Evolutionary conservation across 2,797 vertebrate genomes (phyloP).

Genomic region (Fistularia commersonii): DNA sequence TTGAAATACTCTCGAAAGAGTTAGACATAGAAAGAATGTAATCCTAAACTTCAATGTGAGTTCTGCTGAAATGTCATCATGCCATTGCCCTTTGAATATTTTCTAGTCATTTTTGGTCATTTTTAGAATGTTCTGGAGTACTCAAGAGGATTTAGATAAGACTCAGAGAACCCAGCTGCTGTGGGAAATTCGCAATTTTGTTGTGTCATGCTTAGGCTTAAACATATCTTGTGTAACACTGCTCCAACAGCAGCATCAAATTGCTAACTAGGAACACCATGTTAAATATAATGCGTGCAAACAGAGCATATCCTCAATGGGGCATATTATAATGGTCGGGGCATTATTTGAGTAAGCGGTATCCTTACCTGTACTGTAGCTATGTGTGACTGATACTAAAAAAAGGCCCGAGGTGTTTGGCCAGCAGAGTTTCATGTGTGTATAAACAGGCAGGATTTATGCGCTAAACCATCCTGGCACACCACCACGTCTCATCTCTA

Average conservation of each 20-base stretch:
- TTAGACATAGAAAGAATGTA: conserved; percentile 16
- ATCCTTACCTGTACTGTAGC: conserved; percentile 22
- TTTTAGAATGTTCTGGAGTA: conserved; percentile 23
- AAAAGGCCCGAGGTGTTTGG: conserved; percentile 3
- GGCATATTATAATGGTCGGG: conserved; percentile 43
- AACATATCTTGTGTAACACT: conserved; percentile 26
- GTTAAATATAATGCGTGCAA: conserved; percentile 38
- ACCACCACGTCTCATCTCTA: conserved; percentile 13
- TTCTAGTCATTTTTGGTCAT: conserved; percentile 18
- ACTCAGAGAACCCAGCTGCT: conserved; percentile 38
- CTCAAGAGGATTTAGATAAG: conserved; percentile 40
- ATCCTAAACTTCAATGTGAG: conserved; percentile 24
- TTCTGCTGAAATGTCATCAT: conserved; percentile 7
- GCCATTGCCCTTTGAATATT: conserved; percentile 20
- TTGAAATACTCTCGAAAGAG: conserved; percentile 49
- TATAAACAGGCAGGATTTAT: conserved; percentile 25
- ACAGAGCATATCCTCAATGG: conserved; percentile 32
- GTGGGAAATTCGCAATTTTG: conserved; percentile 38
- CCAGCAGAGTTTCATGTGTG: conserved; percentile 11
- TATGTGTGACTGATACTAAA: conserved; percentile 9
- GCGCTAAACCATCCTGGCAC: conserved; percentile 23
- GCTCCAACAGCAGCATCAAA: conserved; percentile 24
- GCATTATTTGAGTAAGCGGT: conserved; percentile 27
- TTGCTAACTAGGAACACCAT: conserved; percentile 41
- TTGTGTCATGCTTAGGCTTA: conserved; percentile 52